phyloP scores from a whole-genome alignment of 2,888 invertebrate genomes.

The Polymixis lichenea region DNA sequence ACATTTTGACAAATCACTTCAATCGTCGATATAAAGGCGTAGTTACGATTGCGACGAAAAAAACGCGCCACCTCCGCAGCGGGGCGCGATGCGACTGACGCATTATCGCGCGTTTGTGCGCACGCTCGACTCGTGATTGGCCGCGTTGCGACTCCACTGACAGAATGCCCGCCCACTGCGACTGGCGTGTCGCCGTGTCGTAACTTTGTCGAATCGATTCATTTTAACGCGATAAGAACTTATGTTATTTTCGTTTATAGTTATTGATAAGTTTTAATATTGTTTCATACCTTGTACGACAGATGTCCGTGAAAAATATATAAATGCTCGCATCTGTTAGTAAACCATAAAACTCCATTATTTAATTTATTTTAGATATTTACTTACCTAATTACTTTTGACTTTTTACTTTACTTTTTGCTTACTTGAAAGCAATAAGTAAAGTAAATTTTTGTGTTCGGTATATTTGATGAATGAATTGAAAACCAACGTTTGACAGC shows the following conservation, averaged over 20 bases:
- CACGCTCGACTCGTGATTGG: slow-evolving; percentile 70
- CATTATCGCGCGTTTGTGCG: slow-evolving; percentile 71
- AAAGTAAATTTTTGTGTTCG: not conserved
- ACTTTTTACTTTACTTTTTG: no score
- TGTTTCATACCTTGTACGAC: slow-evolving; percentile 32
- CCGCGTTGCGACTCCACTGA: slow-evolving; percentile 69
- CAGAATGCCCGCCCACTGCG: slow-evolving; percentile 75
- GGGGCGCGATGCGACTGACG: slow-evolving; percentile 77
- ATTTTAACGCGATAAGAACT: slow-evolving; percentile 59
- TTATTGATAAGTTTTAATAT: slow-evolving; percentile 45
- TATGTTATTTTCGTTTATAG: slow-evolving; percentile 47
- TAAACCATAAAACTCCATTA: slow-evolving; percentile 17
- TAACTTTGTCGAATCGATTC: slow-evolving; percentile 66
- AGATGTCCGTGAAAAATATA: slow-evolving; percentile 27
- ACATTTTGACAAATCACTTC: slow-evolving; percentile 66
- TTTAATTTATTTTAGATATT: not conserved
- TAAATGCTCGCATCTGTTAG: slow-evolving; percentile 4
- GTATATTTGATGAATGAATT: not conserved
- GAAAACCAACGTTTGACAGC: not conserved
- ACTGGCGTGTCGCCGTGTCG: slow-evolving; percentile 70
- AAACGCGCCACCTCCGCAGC: slow-evolving; percentile 73
- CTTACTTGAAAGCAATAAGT: not conserved
- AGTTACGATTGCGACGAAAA: slow-evolving; percentile 73
- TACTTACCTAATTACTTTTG: not conserved
- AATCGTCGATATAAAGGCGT: slow-evolving; percentile 52